Base-by-base conservation (phyloP, 2,888 invertebrate genomes). In the Andrena bucephala region DNA sequence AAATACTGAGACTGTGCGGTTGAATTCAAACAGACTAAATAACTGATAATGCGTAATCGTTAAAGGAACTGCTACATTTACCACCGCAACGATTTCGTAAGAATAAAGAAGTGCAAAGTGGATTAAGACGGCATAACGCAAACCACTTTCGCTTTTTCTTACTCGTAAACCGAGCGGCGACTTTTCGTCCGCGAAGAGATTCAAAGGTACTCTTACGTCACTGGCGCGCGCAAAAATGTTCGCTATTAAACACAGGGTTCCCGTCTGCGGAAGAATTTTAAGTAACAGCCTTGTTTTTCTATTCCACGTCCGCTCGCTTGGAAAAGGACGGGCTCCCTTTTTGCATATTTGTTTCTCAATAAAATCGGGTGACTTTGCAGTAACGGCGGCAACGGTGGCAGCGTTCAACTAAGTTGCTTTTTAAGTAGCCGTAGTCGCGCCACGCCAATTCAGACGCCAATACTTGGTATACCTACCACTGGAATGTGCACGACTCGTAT, bases 51-150 rank as follows among this genome's bases (percentile, higher is more conserved):
- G 24, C 20, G 29, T 27, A 57, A 29, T 20, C 8, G n/a, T 20
- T 13, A 13, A 13, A 1, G 27, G 29, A 31, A 29, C 16, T n/a
- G n/a, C 13, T 31, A 54, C 20, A 27, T 29, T n/a, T n/a, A 24
- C 31, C 71, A 10, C 24, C n/a, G 7, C 36, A 52, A 13, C 1
- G 10, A 57, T 50, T 27, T 62, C 60, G 27, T 69, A n/a, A 48
- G 65, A 24, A 16, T 31, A 65, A 75, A 81, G 72, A 73, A 65
- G 42, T 65, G 8, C 54, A 65, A 36, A 75, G 74, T 76, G 54
- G 66, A 65, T 73, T 82, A 77, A 85, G 29, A 65, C 67, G 52
- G 69, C 67, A 80, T 66, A 50, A n/a, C 59, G n/a, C 13, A 52
- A 27, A 60, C 60, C 33, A 50, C 60, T 70, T 67, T 78, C 74